Percentiles rank a stretch among this genome's conserved stretches.
Conservation (phyloP, 2,888 invertebrate genomes). For the Pachycephus smyrnensis region DNA sequence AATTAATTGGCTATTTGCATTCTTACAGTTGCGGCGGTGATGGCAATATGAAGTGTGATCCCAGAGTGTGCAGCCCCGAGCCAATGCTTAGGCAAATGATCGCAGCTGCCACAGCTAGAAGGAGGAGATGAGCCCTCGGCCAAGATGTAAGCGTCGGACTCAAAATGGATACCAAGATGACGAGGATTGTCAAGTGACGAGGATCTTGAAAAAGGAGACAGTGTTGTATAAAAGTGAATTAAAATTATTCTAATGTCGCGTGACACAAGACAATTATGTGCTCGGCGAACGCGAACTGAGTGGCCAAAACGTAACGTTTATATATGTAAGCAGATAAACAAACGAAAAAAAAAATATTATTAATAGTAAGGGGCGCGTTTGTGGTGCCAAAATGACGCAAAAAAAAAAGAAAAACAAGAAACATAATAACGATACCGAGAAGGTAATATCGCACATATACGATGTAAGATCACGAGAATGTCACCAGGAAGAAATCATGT, state of each 20-base stretch:
- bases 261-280: constrained; percentile 62
- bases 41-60: constrained; percentile 95
- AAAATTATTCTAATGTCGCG: constrained; percentile 56
- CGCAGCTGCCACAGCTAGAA: constrained; percentile 81
- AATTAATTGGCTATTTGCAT: constrained; percentile 18
- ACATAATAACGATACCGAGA: constrained; percentile 4
- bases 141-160: constrained; percentile 17
- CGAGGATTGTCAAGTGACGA: constrained; percentile 26
- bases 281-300: constrained; percentile 62
- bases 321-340: constrained; percentile 29
- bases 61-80: constrained; percentile 89
- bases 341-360: constrained; percentile 29
- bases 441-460: constrained; percentile 11
- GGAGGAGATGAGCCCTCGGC: constrained; percentile 74
- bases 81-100: constrained; percentile 93
- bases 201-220: constrained; percentile 32
- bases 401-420: constrained; percentile 2
- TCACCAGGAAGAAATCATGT: no score
- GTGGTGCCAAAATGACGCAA: constrained; percentile 55
- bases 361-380: constrained; percentile 45
- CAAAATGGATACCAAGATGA: constrained; percentile 25
- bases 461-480: constrained; percentile 9
- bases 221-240: constrained; percentile 62
- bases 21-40: constrained; percentile 86
- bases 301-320: constrained; percentile 66